Evolutionary conservation across 2,797 vertebrate species (phyloP).

Genomic region (Echeneis naucrates): DNA sequence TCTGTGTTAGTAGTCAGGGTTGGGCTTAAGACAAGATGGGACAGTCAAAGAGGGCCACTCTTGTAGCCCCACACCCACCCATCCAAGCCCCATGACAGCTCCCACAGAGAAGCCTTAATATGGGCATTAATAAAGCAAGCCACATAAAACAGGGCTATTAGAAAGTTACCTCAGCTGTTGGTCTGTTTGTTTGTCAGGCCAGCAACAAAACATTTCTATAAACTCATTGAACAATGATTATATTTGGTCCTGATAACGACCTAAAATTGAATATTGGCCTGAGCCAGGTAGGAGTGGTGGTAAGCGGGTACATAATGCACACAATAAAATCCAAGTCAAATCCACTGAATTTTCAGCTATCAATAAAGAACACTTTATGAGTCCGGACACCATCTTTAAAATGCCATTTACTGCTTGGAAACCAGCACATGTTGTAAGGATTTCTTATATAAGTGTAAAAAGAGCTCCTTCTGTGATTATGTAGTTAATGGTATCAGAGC

Average conservation of each 20-base stretch:
- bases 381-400: slow-evolving; percentile 63
- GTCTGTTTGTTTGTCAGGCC: slow-evolving; percentile 28
- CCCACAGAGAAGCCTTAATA: slow-evolving; percentile 24
- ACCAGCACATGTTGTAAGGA: slow-evolving; percentile 42
- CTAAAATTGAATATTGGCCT: slow-evolving; percentile 12
- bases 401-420: slow-evolving; percentile 54
- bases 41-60: slow-evolving; percentile 54
- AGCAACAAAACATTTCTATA: slow-evolving; percentile 36
- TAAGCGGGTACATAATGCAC: slow-evolving; percentile 32
- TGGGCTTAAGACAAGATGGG: slow-evolving; percentile 48
- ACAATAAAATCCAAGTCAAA: slow-evolving; percentile 59
- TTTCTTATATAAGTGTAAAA: slow-evolving; percentile 43
- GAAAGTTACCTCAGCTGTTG: slow-evolving; percentile 23
- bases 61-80: slow-evolving; percentile 8
- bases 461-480: slow-evolving; percentile 39
- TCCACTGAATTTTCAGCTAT: slow-evolving; percentile 55
- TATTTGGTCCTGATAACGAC: slow-evolving; percentile 17
- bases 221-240: slow-evolving; percentile 39
- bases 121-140: slow-evolving; percentile 39
- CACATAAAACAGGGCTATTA: slow-evolving; percentile 33
- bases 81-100: slow-evolving; percentile 17
- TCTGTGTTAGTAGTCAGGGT: slow-evolving; percentile 49
- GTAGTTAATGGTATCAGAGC: slow-evolving; percentile 50
- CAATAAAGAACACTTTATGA: slow-evolving; percentile 65
- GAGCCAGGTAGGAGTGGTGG: slow-evolving; percentile 10